Base-by-base conservation (phyloP, 2,113 vertebrate species). In the Petromus typicus region DNA sequence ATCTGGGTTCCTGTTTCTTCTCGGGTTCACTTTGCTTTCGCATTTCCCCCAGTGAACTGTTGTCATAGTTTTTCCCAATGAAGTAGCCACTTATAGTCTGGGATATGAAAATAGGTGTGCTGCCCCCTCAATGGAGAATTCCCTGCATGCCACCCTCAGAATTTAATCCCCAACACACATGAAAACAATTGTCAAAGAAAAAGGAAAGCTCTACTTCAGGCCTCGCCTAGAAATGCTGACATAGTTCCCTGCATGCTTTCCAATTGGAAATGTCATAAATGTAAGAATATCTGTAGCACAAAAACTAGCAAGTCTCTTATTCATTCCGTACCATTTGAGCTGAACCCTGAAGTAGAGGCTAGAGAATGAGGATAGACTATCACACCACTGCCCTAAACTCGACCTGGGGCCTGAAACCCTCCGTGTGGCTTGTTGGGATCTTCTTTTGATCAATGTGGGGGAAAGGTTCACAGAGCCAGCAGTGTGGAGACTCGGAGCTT, bases 1-100 rank as follows among this genome's bases (percentile, higher is more conserved):
- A 89, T 73, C 93, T 64, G 80, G 54, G 86, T 94, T 94, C 94
- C 89, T 89, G 10, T 94, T 90, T 90, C 64, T 94, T 94, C n/a
- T 86, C 34, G 43, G 76, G 54, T 30, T 91, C 27, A 13, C 84
- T 92, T 14, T 37, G 79, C 69, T 48, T 54, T 48, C 66, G 17
- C 3, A 10, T 34, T 59, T 76, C 45, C 54, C 54, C 18, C 5
- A 12, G 43, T 27, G 66, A 66, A 11, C 86, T 30, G 54, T 22
- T 20, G 40, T 1, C 11, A 2, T 0, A 10, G 59, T n/a, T 25
- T 45, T n/a, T 71, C 22, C 63, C 37, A 7, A 3, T 10, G 22
- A 12, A 25, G 92, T 40, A 20, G 61, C 18, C 85, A 9, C 7
- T 18, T 66, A 43, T 9, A 12, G 27, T 80, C 66, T 57, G 51